Evolutionary conservation across 2,797 vertebrate genomes (phyloP).

Genomic region (Dryobates pubescens): DNA sequence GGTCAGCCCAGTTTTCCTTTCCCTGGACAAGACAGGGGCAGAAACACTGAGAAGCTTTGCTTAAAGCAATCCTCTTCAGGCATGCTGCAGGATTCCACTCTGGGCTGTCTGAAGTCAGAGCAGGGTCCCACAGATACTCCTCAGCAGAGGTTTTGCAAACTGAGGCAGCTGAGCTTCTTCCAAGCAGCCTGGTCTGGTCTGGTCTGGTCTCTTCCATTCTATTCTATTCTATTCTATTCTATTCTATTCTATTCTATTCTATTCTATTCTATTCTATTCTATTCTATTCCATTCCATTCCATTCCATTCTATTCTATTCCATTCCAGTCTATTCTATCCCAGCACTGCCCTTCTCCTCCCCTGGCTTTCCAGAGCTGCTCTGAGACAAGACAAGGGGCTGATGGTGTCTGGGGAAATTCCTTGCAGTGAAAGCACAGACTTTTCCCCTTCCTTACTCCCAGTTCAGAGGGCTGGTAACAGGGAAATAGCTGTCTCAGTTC

Average conservation of each 20-base stretch:
- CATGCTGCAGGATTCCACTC: not conserved
- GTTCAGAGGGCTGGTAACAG: not conserved
- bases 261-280: too few species aligned
- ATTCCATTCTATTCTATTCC: too few species aligned
- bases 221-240: too few species aligned
- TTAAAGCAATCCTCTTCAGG: not conserved
- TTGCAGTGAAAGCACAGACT: not conserved
- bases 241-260: too few species aligned
- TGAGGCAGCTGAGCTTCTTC: not conserved
- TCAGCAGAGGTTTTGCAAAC: not conserved
- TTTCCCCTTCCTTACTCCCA: not conserved
- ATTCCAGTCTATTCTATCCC: too few species aligned
- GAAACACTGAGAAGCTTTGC: not conserved
- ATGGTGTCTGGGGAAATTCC: slow-evolving; percentile 19
- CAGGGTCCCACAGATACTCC: not conserved
- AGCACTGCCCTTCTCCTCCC: not conserved
- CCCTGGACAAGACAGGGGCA: not conserved
- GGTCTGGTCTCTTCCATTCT: too few species aligned
- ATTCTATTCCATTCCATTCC: too few species aligned
- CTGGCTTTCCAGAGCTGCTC: not conserved
- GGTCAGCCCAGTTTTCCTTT: not conserved
- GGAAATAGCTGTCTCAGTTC: slow-evolving; percentile 25
- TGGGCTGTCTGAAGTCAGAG: not conserved
- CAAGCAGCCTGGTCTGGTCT: too few species aligned
- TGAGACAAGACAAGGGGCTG: not conserved